Conservation (phyloP, 2,113 vertebrate species). For the Podocnemis expansa region DNA sequence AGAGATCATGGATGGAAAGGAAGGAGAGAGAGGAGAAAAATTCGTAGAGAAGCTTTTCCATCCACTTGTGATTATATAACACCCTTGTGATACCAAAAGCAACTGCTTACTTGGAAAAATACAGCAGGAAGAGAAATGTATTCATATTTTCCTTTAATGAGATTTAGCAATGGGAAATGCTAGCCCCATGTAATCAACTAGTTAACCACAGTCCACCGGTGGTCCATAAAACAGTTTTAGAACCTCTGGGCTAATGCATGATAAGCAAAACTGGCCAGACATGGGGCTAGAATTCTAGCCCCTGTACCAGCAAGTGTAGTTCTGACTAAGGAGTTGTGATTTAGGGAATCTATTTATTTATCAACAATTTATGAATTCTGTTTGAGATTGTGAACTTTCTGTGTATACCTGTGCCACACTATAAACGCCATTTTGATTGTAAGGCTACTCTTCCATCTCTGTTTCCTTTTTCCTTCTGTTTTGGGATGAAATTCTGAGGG, state of each 20-base stretch:
- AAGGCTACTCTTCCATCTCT: too few species aligned
- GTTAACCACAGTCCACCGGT: neutral
- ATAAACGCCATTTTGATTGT: too few species aligned
- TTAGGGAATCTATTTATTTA: too few species aligned
- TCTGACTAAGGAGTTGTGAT: neutral
- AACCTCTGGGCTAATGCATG: neutral
- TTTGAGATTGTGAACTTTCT: too few species aligned
- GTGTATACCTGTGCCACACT: too few species aligned
- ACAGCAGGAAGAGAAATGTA: neutral
- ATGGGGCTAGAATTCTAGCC: conserved; percentile 1
- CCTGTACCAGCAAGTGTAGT: neutral
- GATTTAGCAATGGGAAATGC: conserved; percentile 3
- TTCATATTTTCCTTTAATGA: neutral
- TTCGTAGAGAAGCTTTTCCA: neutral
- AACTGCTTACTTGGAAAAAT: neutral
- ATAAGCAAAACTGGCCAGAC: neutral
- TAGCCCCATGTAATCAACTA: neutral
- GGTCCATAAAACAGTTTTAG: neutral
- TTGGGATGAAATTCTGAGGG: too few species aligned
- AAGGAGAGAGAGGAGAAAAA: neutral
- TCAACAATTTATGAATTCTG: too few species aligned
- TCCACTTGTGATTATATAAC: neutral
- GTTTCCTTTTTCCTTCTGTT: too few species aligned
- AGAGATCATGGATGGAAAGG: neutral
- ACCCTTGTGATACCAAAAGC: neutral